phyloP scores from a whole-genome alignment of 2,113 vertebrate species.

The Cygnus buccinator region DNA sequence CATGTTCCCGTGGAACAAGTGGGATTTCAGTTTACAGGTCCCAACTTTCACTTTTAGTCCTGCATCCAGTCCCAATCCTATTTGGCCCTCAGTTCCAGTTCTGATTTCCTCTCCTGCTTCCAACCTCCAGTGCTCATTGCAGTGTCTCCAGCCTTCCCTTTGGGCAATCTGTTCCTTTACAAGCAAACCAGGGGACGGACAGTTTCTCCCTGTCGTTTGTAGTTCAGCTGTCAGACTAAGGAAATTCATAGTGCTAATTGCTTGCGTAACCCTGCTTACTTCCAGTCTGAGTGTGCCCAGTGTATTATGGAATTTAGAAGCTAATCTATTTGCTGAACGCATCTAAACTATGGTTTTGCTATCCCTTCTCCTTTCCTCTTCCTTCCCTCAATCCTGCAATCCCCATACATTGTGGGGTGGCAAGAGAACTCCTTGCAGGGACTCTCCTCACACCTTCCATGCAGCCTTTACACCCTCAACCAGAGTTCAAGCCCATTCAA shows the following conservation, averaged over 20 bases:
- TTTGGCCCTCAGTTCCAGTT: not conserved
- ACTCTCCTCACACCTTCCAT: not conserved
- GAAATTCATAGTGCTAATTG: not conserved
- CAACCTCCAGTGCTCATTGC: not conserved
- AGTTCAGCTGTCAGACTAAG: not conserved
- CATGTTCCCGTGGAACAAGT: not conserved
- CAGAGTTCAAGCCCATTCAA: not conserved
- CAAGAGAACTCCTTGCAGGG: not conserved
- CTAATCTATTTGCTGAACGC: not conserved
- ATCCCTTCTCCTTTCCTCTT: not conserved
- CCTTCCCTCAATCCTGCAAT: not conserved
- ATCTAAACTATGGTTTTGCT: not conserved
- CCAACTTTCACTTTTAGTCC: not conserved
- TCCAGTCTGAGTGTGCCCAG: not conserved
- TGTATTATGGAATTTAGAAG: not conserved
- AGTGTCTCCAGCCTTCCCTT: not conserved
- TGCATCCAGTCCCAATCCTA: not conserved
- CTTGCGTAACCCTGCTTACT: not conserved
- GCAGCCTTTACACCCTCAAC: not conserved
- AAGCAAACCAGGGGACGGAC: fast-evolving
- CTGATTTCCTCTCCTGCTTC: not conserved
- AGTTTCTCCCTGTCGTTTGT: fast-evolving
- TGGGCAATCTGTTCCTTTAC: not conserved
- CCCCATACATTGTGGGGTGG: not conserved
- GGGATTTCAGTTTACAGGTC: not conserved